These are phyloP conservation scores for Pseudomyrmex flavicornis DNA, from an alignment of 1,140 invertebrate species.

Conservation along the genomic window DNA sequence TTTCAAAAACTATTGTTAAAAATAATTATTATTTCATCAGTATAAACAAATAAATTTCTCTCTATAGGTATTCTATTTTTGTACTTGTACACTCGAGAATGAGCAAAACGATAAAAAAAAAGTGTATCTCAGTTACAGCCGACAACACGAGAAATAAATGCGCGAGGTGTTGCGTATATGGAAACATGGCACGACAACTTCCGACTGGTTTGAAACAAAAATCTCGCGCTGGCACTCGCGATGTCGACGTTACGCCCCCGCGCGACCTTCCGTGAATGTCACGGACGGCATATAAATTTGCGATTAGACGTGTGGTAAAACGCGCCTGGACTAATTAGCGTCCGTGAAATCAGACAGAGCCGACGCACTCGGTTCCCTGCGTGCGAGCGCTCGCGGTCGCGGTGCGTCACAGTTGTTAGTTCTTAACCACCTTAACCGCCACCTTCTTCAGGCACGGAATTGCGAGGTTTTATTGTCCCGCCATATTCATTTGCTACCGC, in stretches of 20 bases:
- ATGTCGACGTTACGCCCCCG: conserved; percentile 49
- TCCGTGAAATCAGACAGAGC: conserved; percentile 71
- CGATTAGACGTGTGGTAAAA: conserved; percentile 59
- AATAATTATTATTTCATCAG: not conserved
- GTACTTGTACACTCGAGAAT: not conserved
- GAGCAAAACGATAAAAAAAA: not conserved
- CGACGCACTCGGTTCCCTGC: conserved; percentile 67
- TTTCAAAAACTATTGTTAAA: too few species aligned
- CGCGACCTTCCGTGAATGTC: conserved; percentile 52
- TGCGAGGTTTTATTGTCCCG: not conserved
- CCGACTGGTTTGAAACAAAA: conserved; percentile 44
- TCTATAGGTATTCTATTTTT: not conserved
- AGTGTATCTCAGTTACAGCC: not conserved
- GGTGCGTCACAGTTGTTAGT: conserved; percentile 73
- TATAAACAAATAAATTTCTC: not conserved
- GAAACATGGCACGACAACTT: conserved; percentile 46
- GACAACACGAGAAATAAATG: conserved; percentile 28
- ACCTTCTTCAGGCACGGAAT: conserved; percentile 37
- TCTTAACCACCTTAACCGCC: conserved; percentile 72
- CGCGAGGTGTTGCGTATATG: conserved; percentile 33
- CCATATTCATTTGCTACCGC: conserved; percentile 36
- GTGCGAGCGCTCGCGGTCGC: conserved; percentile 65
- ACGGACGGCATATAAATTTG: conserved; percentile 63
- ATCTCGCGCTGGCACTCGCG: not conserved
- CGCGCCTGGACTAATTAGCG: conserved; percentile 71